Evolutionary conservation across 2,888 invertebrate genomes (phyloP).

Genomic region (Philaethria dido): DNA sequence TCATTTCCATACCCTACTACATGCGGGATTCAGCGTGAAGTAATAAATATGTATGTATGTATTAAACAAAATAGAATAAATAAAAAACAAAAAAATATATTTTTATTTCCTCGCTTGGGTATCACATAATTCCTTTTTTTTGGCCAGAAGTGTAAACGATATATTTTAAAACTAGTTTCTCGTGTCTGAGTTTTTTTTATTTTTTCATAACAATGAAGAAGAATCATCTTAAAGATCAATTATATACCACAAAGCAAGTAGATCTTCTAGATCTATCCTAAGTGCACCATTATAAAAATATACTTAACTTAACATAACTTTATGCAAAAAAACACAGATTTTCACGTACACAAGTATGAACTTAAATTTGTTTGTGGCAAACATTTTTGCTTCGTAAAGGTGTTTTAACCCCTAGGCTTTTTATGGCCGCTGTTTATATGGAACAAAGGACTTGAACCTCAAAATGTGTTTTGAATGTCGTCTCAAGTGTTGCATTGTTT

Average conservation of each 20-base stretch:
- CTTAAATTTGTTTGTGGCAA: slow-evolving; percentile 7
- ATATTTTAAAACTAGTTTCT: too few species aligned
- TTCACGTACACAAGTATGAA: background rate
- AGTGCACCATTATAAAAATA: slow-evolving; percentile 1
- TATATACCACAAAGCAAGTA: background rate
- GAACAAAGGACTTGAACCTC: slow-evolving; percentile 39
- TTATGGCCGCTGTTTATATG: slow-evolving; percentile 37
- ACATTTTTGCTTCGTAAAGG: slow-evolving; percentile 18
- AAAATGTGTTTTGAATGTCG: slow-evolving; percentile 43
- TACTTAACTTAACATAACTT: background rate
- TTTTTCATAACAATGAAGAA: too few species aligned
- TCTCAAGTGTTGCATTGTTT: slow-evolving; percentile 42
- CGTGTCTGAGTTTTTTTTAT: too few species aligned
- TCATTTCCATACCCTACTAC: too few species aligned
- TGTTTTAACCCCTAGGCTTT: slow-evolving; percentile 33
- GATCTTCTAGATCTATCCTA: background rate
- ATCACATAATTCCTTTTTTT: too few species aligned
- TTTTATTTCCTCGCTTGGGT: too few species aligned
- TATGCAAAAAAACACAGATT: background rate
- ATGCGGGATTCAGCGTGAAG: too few species aligned
- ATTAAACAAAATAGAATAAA: too few species aligned
- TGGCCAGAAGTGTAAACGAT: too few species aligned
- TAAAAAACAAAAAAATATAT: too few species aligned
- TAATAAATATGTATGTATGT: too few species aligned
- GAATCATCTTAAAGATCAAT: background rate